A percentile compares a stretch with the other conserved stretches of the same genome.
These are phyloP conservation scores for Clistopyga incitator DNA, from an alignment of 2,888 invertebrate species.

Conservation along the genomic window DNA sequence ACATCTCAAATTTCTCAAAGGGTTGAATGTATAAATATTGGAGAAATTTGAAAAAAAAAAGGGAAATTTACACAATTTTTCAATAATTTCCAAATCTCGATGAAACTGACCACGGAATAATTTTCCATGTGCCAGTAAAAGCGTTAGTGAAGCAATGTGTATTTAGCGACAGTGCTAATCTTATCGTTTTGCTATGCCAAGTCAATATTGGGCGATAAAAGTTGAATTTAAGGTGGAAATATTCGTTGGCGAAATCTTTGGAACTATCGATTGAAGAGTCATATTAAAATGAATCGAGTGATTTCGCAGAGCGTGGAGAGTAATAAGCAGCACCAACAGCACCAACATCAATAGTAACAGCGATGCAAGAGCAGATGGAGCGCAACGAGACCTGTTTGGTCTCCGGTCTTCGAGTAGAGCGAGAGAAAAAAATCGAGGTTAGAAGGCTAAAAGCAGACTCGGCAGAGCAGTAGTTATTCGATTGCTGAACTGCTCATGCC, in stretches of 20 bases:
- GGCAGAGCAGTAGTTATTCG: constrained; percentile 31
- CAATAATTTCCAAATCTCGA: too few species aligned
- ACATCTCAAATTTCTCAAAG: too few species aligned
- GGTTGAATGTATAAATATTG: too few species aligned
- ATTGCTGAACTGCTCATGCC: constrained; percentile 19
- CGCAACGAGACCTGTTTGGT: constrained; percentile 55
- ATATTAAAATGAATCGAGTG: constrained; percentile 22
- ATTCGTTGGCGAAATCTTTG: background rate
- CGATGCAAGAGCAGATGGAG: constrained; percentile 47
- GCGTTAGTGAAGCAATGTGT: background rate
- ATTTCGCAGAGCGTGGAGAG: background rate
- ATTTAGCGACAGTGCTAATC: background rate
- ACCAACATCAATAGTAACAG: background rate
- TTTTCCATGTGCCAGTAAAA: background rate
- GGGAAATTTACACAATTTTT: too few species aligned
- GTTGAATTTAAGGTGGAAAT: background rate
- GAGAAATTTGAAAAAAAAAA: too few species aligned
- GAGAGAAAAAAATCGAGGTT: constrained; percentile 67
- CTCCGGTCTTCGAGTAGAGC: constrained; percentile 36
- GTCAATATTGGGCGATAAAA: background rate
- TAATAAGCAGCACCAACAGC: constrained; percentile 9
- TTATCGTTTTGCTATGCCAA: background rate
- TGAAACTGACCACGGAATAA: too few species aligned
- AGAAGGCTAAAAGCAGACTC: constrained; percentile 68
- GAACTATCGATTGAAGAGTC: background rate